Evolutionary conservation across 2,797 vertebrate species (phyloP).

Genomic region (Columba guinea): DNA sequence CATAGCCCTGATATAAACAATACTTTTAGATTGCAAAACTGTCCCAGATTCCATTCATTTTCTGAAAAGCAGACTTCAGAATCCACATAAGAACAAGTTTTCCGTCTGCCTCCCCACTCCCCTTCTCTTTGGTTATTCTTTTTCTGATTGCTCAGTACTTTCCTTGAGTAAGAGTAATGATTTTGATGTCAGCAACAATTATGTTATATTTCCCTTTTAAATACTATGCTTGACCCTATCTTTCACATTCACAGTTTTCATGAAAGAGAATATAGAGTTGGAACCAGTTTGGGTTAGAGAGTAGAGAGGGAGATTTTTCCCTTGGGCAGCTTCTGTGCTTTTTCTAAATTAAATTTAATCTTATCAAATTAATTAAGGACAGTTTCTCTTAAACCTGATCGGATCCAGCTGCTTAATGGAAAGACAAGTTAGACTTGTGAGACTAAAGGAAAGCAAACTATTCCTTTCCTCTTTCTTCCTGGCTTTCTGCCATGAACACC

Average conservation of each 20-base stretch:
- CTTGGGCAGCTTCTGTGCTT: constrained; percentile 36
- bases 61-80: not conserved
- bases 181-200: not conserved
- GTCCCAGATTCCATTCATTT: not conserved
- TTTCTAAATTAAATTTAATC: constrained; percentile 55
- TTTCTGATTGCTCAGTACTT: not conserved
- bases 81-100: not conserved
- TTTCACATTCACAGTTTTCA: constrained; percentile 2
- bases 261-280: not conserved
- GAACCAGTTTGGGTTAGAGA: not conserved
- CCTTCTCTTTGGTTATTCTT: not conserved
- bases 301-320: constrained; percentile 4
- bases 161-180: not conserved
- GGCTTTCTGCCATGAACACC: not conserved
- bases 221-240: not conserved
- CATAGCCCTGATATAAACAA: not conserved
- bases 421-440: constrained; percentile 9
- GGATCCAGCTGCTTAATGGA: constrained; percentile 37
- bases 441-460: not conserved
- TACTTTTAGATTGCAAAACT: not conserved
- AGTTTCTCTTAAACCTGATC: constrained; percentile 47
- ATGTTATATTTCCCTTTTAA: not conserved
- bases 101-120: not conserved
- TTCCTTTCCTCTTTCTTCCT: not conserved
- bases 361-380: constrained; percentile 51